Conservation (phyloP, 1,140 invertebrate species). For the Pseudomyrmex sp. region DNA sequence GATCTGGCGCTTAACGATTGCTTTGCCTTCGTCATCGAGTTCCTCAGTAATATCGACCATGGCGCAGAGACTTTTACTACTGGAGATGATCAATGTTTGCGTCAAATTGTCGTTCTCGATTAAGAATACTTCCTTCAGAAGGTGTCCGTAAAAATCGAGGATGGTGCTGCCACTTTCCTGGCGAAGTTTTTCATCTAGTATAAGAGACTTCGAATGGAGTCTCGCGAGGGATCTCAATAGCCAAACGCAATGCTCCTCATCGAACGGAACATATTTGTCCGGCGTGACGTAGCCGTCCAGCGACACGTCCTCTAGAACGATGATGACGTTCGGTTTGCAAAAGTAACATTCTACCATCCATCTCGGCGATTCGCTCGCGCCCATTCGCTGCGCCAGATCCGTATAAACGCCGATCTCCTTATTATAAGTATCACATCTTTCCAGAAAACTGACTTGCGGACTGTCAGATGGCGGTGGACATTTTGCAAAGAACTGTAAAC, state of each 20-base stretch:
- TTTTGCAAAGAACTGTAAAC: constrained; percentile 84
- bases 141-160: constrained; percentile 80
- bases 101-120: neutral
- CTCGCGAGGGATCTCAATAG: constrained; percentile 84
- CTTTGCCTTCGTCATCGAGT: constrained; percentile 22
- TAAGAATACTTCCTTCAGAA: constrained; percentile 79
- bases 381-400: constrained; percentile 80
- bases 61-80: constrained; percentile 8
- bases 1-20: constrained; percentile 48
- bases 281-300: constrained; percentile 83
- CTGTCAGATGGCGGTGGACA: constrained; percentile 78
- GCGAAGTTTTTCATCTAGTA: constrained; percentile 83
- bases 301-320: constrained; percentile 85
- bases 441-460: constrained; percentile 80
- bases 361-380: constrained; percentile 69
- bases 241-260: constrained; percentile 83
- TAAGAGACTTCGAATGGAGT: constrained; percentile 86
- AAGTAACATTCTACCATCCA: constrained; percentile 84
- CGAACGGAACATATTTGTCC: constrained; percentile 83
- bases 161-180: constrained; percentile 76
- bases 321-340: constrained; percentile 80
- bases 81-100: neutral
- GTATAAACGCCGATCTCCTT: constrained; percentile 85
- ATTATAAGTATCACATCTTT: constrained; percentile 83
- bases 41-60: constrained; percentile 53